Evolutionary conservation across 2,888 invertebrate species (phyloP), one percentile per base, ranked within the genome.

Genomic region (Eretmocerus hayati): DNA sequence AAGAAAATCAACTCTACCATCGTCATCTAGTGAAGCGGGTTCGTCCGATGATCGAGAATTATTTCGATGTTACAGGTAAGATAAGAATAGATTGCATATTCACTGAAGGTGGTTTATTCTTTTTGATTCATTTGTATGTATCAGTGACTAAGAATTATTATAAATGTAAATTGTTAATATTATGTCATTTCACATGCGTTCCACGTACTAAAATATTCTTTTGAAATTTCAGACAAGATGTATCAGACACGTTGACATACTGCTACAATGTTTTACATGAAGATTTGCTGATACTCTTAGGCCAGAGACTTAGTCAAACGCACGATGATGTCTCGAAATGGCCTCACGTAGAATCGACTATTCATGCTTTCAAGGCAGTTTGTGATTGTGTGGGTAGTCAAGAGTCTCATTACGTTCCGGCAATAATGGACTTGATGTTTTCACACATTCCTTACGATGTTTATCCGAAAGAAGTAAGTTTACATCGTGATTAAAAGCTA

Each of bases 231-330:
- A 75, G 90, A 49, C 90, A 90, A 69, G 91, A 91, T 62, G 84
- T 88, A 48, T 84, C 87, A 0, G 90, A 91, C 66, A 87, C 88
- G 39, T 79, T 89, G 73, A 86, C 88, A 77, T 91, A 92, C 69
- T 90, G 91, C 70, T 89, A 85, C 72, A 84, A 83, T 59, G 82
- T 93, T 5, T 73, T 93, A n/a, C 81, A 85, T 54, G 79, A 83
- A 35, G 79, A 81, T 64, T 80, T 90, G 62, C 74, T 91, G 58
- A 75, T 81, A 52, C 78, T 86, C 46, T 77, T 92, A 56, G 81
- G 82, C 47, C 74, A 75, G 5, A 79, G 84, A 58, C 65, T 88
- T 42, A 77, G 77, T 52, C 76, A 78, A 56, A 75, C 79, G 0
- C 71, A 81, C 31, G 61, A 69, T 45, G 67, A 75, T 56, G 60